Base-by-base conservation (phyloP, 2,888 invertebrate species). In the Eilema depressum region DNA sequence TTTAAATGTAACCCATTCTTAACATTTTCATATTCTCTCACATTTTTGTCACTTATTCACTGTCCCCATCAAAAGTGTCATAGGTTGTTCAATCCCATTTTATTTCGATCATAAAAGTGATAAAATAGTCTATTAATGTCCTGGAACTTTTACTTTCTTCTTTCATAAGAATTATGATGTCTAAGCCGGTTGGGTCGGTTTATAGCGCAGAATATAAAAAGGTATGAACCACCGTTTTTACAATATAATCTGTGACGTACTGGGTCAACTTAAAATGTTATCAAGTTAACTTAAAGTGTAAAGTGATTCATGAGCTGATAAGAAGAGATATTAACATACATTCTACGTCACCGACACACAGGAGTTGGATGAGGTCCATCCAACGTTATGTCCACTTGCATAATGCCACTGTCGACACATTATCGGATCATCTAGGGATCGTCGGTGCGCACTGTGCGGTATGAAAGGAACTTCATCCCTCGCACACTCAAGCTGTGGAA, bases 81-180 rank as follows among this genome's bases (percentile, higher is more conserved):
- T 25, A 59, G 26, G 57, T 59, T 59, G 57, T 59, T 59, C 57
- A 59, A 59, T 59, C 63, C 69, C 63, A 68, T 53, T 65, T 62
- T 61, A 53, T 65, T 68, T 65, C 67, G 65, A 70, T 68, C 59
- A 60, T 53, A 63, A 69, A 72, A 72, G 53, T 53, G 53, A 53
- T 53, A 53, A 53, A 65, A 68, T 70, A 62, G 63, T 73, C 64
- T 67, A 66, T 33, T 60, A 56, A 57, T 53, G 20, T 28, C 37
- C 37, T 66, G 26, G 37, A 41, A 28, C 23, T 25, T 59, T 53
- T 67, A 66, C 68, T 65, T 53, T n/a, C 20, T 53, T n/a, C n/a
- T 53, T 53, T 53, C 57, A 59, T 59, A 26, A 59, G 57, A 59
- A 59, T 59, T 59, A 59, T 59, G 23, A 25, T 59, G 57, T 26